These are phyloP conservation scores for Apamea crenata DNA, from an alignment of 2,888 invertebrate species.

Conservation along the genomic window DNA sequence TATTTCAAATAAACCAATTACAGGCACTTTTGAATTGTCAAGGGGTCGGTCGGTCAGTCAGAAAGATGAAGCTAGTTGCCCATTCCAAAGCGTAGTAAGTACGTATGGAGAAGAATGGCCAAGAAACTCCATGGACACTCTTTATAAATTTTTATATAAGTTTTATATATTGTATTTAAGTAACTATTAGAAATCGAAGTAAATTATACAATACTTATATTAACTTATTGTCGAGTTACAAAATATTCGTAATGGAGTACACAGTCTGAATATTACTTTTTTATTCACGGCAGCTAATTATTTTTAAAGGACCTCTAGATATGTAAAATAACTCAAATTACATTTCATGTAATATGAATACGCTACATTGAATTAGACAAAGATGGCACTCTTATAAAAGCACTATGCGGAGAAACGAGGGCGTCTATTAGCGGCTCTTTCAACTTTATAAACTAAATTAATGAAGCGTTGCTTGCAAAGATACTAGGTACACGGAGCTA, in stretches of 20 bases:
- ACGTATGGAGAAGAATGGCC: not conserved
- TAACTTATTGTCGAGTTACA: too few relatives aligned
- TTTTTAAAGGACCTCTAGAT: not conserved
- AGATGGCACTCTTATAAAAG: not conserved
- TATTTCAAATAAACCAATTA: not conserved
- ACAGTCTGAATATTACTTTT: not conserved
- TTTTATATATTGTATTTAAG: too few relatives aligned
- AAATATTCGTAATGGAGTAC: not conserved
- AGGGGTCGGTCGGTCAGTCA: not conserved
- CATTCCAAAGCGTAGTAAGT: too few relatives aligned
- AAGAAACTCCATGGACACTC: not conserved
- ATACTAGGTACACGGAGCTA: not conserved
- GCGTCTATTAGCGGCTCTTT: not conserved
- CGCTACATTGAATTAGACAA: constrained; percentile 4
- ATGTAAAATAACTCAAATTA: not conserved
- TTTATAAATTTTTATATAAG: too few relatives aligned
- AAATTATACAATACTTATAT: too few relatives aligned
- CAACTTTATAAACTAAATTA: not conserved
- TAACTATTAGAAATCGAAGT: too few relatives aligned
- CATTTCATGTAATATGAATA: not conserved
- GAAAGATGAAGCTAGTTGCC: not conserved
- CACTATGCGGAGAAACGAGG: not conserved
- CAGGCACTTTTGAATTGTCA: not conserved
- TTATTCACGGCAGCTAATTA: not conserved
- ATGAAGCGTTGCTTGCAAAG: not conserved